Evolutionary conservation across 2,797 vertebrate species (phyloP).

Genomic region (Phrynocephalus forsythii): DNA sequence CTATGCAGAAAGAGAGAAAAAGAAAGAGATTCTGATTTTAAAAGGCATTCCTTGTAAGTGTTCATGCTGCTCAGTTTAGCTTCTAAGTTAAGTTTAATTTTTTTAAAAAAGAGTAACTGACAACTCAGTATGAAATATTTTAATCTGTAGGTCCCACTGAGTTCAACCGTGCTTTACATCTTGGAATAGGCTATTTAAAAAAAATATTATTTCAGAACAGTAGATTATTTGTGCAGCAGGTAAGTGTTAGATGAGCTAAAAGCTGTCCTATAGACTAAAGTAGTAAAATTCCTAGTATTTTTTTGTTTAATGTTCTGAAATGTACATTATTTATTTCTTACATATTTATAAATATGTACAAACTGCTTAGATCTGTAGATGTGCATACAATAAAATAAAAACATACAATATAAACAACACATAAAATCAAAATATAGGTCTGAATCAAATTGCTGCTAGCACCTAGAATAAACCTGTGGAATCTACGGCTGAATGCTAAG

Average conservation of each 20-base stretch:
- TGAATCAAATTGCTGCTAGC: too few relatives aligned
- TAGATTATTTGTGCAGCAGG: neutral
- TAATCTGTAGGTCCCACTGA: neutral
- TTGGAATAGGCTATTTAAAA: neutral
- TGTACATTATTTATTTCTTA: neutral
- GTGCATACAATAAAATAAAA: too few relatives aligned
- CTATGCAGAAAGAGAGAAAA: neutral
- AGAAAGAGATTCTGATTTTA: neutral
- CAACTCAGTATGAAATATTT: neutral
- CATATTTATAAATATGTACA: neutral
- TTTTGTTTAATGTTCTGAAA: neutral
- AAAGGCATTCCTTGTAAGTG: neutral
- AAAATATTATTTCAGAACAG: conserved; percentile 26
- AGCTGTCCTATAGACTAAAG: neutral
- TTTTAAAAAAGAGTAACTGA: conserved; percentile 8
- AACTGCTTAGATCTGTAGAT: neutral
- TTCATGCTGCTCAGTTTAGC: neutral
- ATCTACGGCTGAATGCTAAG: too few relatives aligned
- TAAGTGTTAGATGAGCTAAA: neutral
- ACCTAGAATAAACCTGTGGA: too few relatives aligned
- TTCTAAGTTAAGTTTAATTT: neutral
- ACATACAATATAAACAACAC: too few relatives aligned
- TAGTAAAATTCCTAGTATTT: neutral
- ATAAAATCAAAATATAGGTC: too few relatives aligned
- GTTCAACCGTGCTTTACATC: conserved; percentile 5